These are phyloP conservation scores for Eupsittula cactorum DNA, from an alignment of 2,113 vertebrate genomes.

Conservation along the genomic window DNA sequence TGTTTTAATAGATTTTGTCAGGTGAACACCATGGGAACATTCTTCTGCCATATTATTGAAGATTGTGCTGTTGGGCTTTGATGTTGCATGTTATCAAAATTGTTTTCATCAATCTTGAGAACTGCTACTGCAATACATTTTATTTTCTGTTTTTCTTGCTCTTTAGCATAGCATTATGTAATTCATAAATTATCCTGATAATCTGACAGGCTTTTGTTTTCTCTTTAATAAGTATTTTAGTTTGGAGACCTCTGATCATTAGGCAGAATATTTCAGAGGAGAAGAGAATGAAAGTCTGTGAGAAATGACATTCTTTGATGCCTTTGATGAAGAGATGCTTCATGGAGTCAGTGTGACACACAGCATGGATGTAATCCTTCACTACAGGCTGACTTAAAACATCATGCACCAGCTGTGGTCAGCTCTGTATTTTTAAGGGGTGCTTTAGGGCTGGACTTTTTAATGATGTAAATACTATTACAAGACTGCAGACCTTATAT, in stretches of 20 bases:
- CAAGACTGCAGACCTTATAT: background rate
- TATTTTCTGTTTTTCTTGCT: background rate
- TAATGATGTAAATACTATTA: background rate
- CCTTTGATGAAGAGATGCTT: background rate
- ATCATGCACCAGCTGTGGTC: background rate
- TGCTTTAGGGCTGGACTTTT: background rate
- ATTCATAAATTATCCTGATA: background rate
- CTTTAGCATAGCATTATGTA: background rate
- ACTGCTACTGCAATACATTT: background rate
- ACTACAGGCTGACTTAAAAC: background rate
- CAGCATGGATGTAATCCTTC: slow-evolving; percentile 10
- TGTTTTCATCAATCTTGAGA: background rate
- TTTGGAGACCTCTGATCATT: slow-evolving; percentile 9
- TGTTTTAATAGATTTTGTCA: background rate
- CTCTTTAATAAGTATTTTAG: background rate
- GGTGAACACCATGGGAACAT: background rate
- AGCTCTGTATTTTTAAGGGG: background rate
- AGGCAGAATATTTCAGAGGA: slow-evolving; percentile 17
- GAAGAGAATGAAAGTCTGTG: background rate
- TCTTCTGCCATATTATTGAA: background rate
- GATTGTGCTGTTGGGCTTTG: background rate
- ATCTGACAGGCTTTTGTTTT: background rate
- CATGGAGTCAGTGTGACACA: background rate
- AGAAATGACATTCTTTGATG: slow-evolving; percentile 26
- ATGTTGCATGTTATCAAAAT: background rate